Conservation (phyloP, 2,113 vertebrate species). For the rat (Rattus norvegicus) region GRCr8 NC_086025.1:36177501-36178000, state of each 20-base stretch:
- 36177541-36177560: neutral
- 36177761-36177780: neutral
- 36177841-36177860: neutral
- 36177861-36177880: neutral
- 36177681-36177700: rapidly evolving
- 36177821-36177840: neutral
- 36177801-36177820: neutral
- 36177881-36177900: neutral
- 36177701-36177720: neutral
- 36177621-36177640: neutral
- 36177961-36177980: neutral
- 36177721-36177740: neutral
- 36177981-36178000: neutral
- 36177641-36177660: neutral
- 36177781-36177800: neutral
- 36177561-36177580: neutral
- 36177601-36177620: slow-evolving; percentile 19
- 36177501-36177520: neutral
- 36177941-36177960: neutral
- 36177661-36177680: neutral
- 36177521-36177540: slow-evolving; percentile 17
- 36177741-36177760: neutral
- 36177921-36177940: neutral
- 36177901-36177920: neutral
- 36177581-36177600: slow-evolving; percentile 12